Conservation (phyloP, 2,113 vertebrate genomes). For the Pseudolaguvia tuberculata region DNA sequence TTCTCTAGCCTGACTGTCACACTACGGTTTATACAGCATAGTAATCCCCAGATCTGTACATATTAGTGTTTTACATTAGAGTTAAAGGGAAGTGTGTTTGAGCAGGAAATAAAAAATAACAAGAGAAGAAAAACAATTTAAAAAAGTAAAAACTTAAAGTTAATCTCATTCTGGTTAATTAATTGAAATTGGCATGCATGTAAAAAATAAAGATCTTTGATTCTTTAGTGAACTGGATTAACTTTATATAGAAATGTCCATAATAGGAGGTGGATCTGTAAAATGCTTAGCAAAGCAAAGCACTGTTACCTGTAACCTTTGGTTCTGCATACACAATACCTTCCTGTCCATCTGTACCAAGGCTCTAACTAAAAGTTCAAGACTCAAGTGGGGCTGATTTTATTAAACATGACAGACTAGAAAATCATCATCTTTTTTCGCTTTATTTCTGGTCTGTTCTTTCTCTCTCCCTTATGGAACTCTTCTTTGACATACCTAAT, state of each 20-base stretch:
- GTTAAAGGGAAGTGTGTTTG: not conserved
- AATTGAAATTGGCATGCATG: too few species aligned
- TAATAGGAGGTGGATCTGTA: conserved; percentile 15
- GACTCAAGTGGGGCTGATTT: conserved; percentile 26
- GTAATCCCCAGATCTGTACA: not conserved
- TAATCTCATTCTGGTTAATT: too few species aligned
- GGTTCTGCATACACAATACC: conserved; percentile 63
- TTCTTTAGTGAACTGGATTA: too few species aligned
- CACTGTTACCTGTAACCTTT: conserved; percentile 57
- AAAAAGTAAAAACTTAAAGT: too few species aligned
- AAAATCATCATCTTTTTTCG: conserved; percentile 17
- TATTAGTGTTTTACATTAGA: not conserved
- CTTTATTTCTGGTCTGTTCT: not conserved
- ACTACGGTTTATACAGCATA: not conserved
- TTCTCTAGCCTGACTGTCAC: not conserved
- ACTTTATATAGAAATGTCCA: too few species aligned
- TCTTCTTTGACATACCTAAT: conserved; percentile 43
- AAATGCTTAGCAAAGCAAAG: conserved; percentile 32
- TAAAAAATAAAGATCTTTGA: too few species aligned
- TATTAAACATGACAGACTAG: conserved; percentile 42
- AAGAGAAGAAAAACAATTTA: too few species aligned
- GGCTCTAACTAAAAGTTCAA: conserved; percentile 46
- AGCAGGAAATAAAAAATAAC: not conserved
- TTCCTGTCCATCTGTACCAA: conserved; percentile 60
- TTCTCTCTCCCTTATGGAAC: conserved; percentile 13